These are phyloP conservation scores for Cetonia aurata DNA, from an alignment of 2,888 invertebrate species.

Conservation along the genomic window DNA sequence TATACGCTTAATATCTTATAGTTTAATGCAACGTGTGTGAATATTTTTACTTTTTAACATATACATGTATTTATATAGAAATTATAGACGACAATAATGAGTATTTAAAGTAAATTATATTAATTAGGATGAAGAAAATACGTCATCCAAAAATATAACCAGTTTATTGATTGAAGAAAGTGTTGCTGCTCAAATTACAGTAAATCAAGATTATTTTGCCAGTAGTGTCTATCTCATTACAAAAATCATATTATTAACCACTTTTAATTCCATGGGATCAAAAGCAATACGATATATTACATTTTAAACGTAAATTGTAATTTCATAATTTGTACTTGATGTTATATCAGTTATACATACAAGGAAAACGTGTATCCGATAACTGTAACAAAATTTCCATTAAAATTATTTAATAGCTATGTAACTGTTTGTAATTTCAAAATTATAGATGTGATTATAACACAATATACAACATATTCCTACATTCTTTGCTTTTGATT, in stretches of 20 bases:
- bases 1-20: conserved; percentile 14
- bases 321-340: no score
- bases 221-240: no score
- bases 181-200: conserved; percentile 42
- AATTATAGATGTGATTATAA: no score
- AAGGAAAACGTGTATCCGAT: no score
- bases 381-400: neutral
- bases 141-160: conserved; percentile 44
- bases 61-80: neutral
- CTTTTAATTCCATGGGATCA: neutral
- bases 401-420: neutral
- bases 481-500: neutral
- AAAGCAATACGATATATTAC: neutral
- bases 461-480: no score
- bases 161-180: conserved; percentile 46
- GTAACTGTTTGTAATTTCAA: no score
- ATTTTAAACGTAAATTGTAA: no score
- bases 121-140: neutral
- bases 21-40: conserved; percentile 10
- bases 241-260: no score
- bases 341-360: no score
- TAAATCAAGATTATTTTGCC: neutral
- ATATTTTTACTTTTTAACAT: conserved; percentile 7
- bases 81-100: conserved; percentile 7
- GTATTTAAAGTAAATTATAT: neutral